Evolutionary conservation across 2,888 invertebrate species (phyloP).

Genomic region (Physocephala rufipes): DNA sequence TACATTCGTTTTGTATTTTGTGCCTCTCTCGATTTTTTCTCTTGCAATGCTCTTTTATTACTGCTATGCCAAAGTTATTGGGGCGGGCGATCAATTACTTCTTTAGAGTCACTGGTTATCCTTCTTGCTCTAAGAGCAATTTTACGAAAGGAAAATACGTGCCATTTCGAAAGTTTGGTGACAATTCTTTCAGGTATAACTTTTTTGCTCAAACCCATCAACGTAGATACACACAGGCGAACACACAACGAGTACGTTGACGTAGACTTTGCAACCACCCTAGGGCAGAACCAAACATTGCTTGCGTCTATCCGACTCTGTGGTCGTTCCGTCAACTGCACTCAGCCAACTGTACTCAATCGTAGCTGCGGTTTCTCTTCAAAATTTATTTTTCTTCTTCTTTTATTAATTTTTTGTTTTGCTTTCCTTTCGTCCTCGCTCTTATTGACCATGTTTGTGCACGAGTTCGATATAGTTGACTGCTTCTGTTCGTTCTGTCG

Average conservation of each 20-base stretch:
- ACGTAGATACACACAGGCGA: constrained; percentile 7
- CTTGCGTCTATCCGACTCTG: constrained; percentile 18
- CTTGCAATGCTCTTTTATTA: not conserved
- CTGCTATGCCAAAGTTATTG: no score
- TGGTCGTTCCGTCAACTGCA: constrained; percentile 29
- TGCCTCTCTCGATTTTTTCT: no score
- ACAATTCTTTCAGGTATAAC: constrained; percentile 49
- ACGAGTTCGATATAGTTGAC: constrained; percentile 15
- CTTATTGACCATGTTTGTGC: not conserved
- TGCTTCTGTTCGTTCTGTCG: constrained; percentile 1
- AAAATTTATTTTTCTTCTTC: not conserved
- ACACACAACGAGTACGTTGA: no score
- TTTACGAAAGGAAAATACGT: constrained; percentile 33
- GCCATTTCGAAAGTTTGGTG: not conserved
- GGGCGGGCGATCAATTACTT: constrained; percentile 13
- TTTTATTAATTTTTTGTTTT: not conserved
- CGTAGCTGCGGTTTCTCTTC: not conserved
- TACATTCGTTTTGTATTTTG: no score
- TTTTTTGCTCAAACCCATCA: constrained; percentile 53
- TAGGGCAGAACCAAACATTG: constrained; percentile 14
- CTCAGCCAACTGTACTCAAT: constrained; percentile 34
- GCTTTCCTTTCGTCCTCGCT: not conserved
- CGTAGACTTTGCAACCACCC: no score
- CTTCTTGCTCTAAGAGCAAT: constrained; percentile 43
- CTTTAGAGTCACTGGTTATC: constrained; percentile 38